phyloP scores from a whole-genome alignment of 2,113 vertebrate species.

The Xenopus tropicalis region DNA sequence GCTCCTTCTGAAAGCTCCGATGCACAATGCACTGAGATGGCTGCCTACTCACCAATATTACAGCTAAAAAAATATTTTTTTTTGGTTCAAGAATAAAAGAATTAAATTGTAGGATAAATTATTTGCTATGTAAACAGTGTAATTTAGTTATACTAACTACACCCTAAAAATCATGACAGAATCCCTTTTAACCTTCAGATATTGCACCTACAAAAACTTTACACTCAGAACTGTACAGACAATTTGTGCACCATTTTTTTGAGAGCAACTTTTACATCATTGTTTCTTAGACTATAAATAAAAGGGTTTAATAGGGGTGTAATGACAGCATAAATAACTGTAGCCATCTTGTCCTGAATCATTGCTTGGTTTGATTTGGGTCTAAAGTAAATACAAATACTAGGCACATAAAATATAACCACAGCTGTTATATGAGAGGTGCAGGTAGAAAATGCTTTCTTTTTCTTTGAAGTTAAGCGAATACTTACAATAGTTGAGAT shows the following conservation, averaged over 20 bases:
- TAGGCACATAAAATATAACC: slow-evolving; percentile 21
- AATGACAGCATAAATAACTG: slow-evolving; percentile 13
- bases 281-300: slow-evolving; percentile 35
- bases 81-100: too few relatives aligned
- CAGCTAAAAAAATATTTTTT: too few relatives aligned
- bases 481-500: slow-evolving; percentile 22
- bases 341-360: neutral
- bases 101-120: too few relatives aligned
- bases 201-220: too few relatives aligned
- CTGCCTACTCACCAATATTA: too few relatives aligned
- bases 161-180: too few relatives aligned
- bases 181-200: too few relatives aligned
- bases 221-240: too few relatives aligned
- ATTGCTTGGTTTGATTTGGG: slow-evolving; percentile 19
- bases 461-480: neutral
- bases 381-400: slow-evolving; percentile 31
- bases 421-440: slow-evolving; percentile 31
- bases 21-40: too few relatives aligned
- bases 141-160: too few relatives aligned
- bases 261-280: slow-evolving; percentile 17
- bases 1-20: too few relatives aligned
- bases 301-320: slow-evolving; percentile 31
- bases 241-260: slow-evolving; percentile 3
- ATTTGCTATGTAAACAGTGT: too few relatives aligned
- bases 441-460: slow-evolving; percentile 32